Evolutionary conservation across 2,113 vertebrate species (phyloP).

Genomic region (Corythoichthys haematopterus): DNA sequence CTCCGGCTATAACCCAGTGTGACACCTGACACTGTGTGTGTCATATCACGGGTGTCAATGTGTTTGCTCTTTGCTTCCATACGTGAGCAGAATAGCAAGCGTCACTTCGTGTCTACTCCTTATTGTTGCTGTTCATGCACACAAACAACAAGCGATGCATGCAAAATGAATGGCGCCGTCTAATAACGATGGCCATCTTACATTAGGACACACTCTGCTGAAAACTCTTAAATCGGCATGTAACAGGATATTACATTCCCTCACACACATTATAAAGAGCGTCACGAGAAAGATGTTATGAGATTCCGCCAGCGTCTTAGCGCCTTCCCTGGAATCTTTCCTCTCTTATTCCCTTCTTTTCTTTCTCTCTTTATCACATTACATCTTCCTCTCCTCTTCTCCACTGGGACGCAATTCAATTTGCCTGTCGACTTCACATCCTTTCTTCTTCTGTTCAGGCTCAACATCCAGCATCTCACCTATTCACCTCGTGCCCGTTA

Average conservation of each 20-base stretch:
- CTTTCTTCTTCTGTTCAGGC: conserved; percentile 33
- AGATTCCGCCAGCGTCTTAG: conserved; percentile 31
- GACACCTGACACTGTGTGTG: neutral
- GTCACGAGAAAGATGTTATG: conserved; percentile 37
- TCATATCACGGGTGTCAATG: neutral
- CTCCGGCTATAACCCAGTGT: neutral
- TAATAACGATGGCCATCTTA: conserved; percentile 35
- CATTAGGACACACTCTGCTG: conserved; percentile 41
- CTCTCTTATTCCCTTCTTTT: conserved; percentile 11
- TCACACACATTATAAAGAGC: conserved; percentile 5
- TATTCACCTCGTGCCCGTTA: conserved; percentile 6
- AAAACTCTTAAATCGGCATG: conserved; percentile 34
- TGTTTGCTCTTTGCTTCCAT: conserved; percentile 23
- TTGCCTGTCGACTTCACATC: conserved; percentile 41
- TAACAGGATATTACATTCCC: conserved; percentile 49
- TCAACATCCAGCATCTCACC: conserved; percentile 37
- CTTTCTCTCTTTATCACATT: conserved; percentile 48
- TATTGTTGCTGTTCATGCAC: conserved; percentile 4
- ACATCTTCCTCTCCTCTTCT: conserved; percentile 41
- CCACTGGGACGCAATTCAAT: conserved; percentile 48
- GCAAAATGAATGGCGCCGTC: conserved; percentile 46
- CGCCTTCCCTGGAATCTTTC: conserved; percentile 11
- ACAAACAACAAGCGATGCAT: conserved; percentile 23
- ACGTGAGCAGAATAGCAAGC: conserved; percentile 11
- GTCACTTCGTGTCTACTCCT: neutral